Base-by-base conservation (phyloP, 2,797 vertebrate genomes). In the Todus mexicanus region DNA sequence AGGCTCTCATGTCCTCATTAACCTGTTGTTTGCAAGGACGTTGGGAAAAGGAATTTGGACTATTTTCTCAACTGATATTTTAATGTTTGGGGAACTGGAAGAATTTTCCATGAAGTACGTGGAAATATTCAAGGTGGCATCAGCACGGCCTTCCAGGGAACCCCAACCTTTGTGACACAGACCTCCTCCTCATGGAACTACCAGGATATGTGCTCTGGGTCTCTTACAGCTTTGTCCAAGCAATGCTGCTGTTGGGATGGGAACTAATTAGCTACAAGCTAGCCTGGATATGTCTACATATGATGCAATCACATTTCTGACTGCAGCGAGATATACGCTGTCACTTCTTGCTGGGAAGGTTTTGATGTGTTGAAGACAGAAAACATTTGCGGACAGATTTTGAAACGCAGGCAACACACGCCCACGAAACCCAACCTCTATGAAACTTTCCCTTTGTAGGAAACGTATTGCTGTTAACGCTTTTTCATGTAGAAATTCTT, bases 321-420 rank as follows among this genome's bases (percentile, higher is more conserved):
- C 75, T 90, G 84, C 65, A 65, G 89, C 35, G 73, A 87, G 72
- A 57, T 54, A 40, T 6, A 11, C 48, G 59, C 84, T 82, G 69
- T 63, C 84, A 61, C 79, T 85, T 94, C 35, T 71, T 21, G 4
- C 65, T 59, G 48, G 57, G 63, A 90, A 92, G 57, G 61, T 95
- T 91, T 82, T 64, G 69, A 59, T 57, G 86, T 64, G 81, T 89
- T 94, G 74, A 72, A 89, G 89, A 90, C 56, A 82, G 72, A 93
- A 94, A 81, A 81, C 60, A 47, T 87, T 92, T 79, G 89, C 84
- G 86, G 77, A 61, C 60, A 89, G 90, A 76, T 89, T 90, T 89
- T 84, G 75, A 74, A 82, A 80, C 15, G 75, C 7, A 64, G 69
- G 48, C 76, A 85, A 31, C 0, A 2, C 31, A 84, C 17, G 0